phyloP scores from a whole-genome alignment of 1,140 invertebrate species.

The Drosophila ogumai region DNA sequence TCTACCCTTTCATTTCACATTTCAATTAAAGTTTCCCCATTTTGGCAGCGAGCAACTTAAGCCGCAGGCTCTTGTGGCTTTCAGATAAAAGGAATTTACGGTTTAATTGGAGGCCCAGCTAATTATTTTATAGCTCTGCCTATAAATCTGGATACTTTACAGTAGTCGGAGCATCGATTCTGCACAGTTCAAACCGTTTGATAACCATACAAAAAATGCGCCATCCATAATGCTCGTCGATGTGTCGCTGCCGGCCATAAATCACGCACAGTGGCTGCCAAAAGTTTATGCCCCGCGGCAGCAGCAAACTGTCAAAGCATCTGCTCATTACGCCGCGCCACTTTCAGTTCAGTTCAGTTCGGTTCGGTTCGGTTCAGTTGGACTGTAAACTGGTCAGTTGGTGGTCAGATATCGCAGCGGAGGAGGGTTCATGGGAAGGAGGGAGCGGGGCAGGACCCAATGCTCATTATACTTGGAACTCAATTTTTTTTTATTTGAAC shows the following conservation, averaged over 20 bases:
- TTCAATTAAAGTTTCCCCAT: constrained; percentile 44
- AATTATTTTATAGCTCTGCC: constrained; percentile 22
- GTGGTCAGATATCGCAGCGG: constrained; percentile 35
- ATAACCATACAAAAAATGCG: constrained; percentile 41
- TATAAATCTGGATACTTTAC: constrained; percentile 22
- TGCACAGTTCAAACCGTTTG: constrained; percentile 30
- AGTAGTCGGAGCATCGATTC: constrained; percentile 29
- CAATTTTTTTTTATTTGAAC: constrained; percentile 43
- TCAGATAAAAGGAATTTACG: constrained; percentile 34
- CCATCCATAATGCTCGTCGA: constrained; percentile 58
- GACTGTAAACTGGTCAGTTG: constrained; percentile 37
- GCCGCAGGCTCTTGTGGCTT: constrained; percentile 15
- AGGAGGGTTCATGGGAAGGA: constrained; percentile 1
- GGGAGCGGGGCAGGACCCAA: neutral
- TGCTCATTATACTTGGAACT: constrained; percentile 73
- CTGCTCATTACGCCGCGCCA: constrained; percentile 67
- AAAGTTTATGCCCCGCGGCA: constrained; percentile 76
- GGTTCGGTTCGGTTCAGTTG: constrained; percentile 2
- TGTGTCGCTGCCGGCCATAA: constrained; percentile 46
- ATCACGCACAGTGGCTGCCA: constrained; percentile 60
- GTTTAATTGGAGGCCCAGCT: constrained; percentile 8
- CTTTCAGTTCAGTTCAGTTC: constrained; percentile 3
- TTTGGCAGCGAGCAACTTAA: constrained; percentile 16
- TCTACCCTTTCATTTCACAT: constrained; percentile 22
- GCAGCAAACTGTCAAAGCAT: constrained; percentile 78